Percentiles rank a stretch among this genome's conserved stretches.
These are phyloP conservation scores for Aspidiotus destructor DNA, from an alignment of 2,888 invertebrate species.

Conservation along the genomic window DNA sequence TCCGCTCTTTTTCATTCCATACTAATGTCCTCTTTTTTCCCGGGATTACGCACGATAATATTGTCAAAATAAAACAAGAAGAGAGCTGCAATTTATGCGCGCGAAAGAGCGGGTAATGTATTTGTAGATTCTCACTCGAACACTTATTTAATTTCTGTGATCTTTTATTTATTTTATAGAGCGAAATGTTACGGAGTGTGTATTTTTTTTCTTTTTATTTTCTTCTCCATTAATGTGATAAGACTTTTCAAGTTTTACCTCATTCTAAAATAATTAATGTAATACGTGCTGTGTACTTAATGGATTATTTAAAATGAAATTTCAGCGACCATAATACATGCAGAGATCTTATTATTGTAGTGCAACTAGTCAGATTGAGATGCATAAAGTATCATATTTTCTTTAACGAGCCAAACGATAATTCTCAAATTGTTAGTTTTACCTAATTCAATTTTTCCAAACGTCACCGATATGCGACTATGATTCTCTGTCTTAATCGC, in stretches of 20 bases:
- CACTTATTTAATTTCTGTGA: constrained; percentile 24
- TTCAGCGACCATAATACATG: not conserved
- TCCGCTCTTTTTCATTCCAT: no score
- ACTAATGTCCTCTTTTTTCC: no score
- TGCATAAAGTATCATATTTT: not conserved
- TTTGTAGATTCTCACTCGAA: constrained; percentile 26
- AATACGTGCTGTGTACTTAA: constrained; percentile 21
- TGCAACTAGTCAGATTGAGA: not conserved
- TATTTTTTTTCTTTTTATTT: no score
- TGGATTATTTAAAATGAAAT: not conserved
- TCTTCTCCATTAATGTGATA: constrained; percentile 19
- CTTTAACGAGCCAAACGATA: not conserved
- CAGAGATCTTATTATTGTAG: not conserved
- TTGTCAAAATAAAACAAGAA: no score
- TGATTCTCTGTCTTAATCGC: no score
- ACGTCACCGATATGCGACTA: no score
- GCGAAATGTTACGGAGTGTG: not conserved
- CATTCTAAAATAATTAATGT: constrained; percentile 4
- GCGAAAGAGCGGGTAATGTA: not conserved
- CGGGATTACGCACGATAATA: no score
- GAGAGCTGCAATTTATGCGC: no score
- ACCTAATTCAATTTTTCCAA: no score
- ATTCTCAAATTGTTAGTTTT: not conserved
- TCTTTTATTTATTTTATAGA: constrained; percentile 25
- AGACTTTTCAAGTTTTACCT: constrained; percentile 29